A percentile compares a stretch with the other conserved stretches of the same genome.
phyloP scores from a whole-genome alignment of 2,113 vertebrate genomes.

The Tauraco erythrolophus region DNA sequence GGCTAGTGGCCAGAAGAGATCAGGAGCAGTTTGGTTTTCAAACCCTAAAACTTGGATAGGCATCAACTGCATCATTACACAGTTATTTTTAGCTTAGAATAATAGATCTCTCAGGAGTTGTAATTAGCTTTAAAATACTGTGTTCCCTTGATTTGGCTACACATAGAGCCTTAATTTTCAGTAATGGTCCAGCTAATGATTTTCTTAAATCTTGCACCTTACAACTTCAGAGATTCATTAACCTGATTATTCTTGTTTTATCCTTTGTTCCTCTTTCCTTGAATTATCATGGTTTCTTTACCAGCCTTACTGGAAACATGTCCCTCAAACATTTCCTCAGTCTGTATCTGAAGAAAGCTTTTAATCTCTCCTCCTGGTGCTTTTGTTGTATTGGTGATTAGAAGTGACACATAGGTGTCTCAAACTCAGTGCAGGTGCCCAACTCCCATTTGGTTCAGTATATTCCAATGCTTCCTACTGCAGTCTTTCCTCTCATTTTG shows the following conservation, averaged over 20 bases:
- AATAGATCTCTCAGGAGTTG: neutral
- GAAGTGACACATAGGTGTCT: neutral
- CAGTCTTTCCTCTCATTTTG: neutral
- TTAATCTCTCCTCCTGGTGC: neutral
- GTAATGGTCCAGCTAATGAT: neutral
- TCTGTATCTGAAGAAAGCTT: neutral
- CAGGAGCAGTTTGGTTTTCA: conserved; percentile 5
- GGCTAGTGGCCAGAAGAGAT: conserved; percentile 5
- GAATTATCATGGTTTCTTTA: neutral
- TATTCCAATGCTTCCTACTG: neutral
- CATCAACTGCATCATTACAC: neutral
- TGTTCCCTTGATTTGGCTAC: neutral
- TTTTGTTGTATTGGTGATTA: neutral
- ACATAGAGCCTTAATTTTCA: neutral
- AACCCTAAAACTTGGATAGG: neutral
- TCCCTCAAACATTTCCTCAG: neutral
- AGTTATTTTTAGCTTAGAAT: neutral
- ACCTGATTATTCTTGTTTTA: neutral
- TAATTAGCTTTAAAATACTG: neutral
- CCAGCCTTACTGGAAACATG: neutral
- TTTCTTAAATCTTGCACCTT: neutral
- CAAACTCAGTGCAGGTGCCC: neutral
- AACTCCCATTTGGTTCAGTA: neutral
- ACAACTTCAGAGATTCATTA: neutral
- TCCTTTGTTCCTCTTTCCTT: neutral